Base-by-base conservation (phyloP, 23 tunicate genomes). In the Ascidia mentula region DNA sequence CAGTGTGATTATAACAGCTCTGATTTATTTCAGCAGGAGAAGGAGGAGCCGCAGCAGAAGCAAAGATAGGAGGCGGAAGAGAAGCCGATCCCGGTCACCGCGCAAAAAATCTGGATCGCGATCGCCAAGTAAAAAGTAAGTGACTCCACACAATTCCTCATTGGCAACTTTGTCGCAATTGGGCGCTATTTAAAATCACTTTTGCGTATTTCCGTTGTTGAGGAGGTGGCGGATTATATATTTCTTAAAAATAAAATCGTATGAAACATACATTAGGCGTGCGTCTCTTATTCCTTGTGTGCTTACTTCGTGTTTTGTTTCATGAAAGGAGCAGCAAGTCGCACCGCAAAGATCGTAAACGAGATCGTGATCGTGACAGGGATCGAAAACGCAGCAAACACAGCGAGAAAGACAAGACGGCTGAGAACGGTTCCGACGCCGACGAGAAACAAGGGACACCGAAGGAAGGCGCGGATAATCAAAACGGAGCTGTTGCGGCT, bases 51-150 rank as follows among this genome's bases (percentile, higher is more conserved):
- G 97, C 2, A 85, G 90, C 75, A 70, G 80, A 69, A 90, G 96
- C 82, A 73, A 84, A 36, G 79, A 82, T 36, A 40, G 92, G n/a
- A 76, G 81, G 45, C 74, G 87, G 37, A 79, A 69, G 79, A 40
- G 87, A 24, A 74, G 77, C 30, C 72, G 88, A 31, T 78, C 85
- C 30, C 74, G 95, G 20, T 38, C 76, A 37, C 42, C 80, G 7
- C 78, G 86, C 18, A 72, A 78, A 40, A 74, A 82, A 18, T 89
- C 94, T 0, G 45, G 77, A 59, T 86, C 90, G n/a, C 80, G 91
- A 8, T 87, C 91, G 8, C 97, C 85, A 1, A 45, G 82, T 45
- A 86, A 79, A 76, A 92, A 87, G 91, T 91, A 79, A 82, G 87
- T 38, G 1, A 36, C 65, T 35, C 1, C 6, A 36, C 53, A 5